Conservation (phyloP, 2,797 vertebrate genomes). For the Pseudocheirus occidentalis region DNA sequence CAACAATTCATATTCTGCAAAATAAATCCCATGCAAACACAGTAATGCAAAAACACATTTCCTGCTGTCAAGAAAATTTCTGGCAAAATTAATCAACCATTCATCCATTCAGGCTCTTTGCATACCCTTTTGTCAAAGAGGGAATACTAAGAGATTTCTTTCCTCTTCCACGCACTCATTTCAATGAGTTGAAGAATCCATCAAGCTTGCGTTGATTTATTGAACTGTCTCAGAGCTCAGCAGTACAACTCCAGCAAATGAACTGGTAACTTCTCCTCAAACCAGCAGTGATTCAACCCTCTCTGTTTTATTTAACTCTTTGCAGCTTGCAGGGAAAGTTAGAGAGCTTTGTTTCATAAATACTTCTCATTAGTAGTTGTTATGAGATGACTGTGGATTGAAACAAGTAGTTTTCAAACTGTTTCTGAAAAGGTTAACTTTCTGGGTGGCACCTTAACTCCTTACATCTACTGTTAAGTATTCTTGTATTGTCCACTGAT, state of each 20-base stretch:
- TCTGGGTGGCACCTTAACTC: constrained; percentile 23
- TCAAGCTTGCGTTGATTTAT: constrained; percentile 99
- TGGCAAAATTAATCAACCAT: constrained; percentile 99
- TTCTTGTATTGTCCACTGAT: constrained; percentile 4
- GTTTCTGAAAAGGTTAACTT: constrained; percentile 21
- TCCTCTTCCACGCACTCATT: constrained; percentile 93
- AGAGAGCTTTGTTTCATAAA: background rate
- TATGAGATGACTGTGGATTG: background rate
- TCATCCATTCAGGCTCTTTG: constrained; percentile 99
- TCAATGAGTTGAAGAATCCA: constrained; percentile 98
- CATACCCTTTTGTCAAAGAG: constrained; percentile 99
- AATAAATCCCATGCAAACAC: constrained; percentile 95
- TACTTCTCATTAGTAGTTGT: background rate
- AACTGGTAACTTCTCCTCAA: constrained; percentile 94
- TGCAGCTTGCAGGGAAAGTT: constrained; percentile 75
- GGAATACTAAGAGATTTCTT: constrained; percentile 96
- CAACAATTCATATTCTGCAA: constrained; percentile 94
- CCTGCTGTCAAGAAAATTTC: constrained; percentile 98
- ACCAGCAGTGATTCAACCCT: constrained; percentile 87
- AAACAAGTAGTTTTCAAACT: constrained; percentile 17
- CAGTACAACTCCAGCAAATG: constrained; percentile 99
- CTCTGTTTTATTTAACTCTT: constrained; percentile 85
- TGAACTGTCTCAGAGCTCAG: constrained; percentile 99
- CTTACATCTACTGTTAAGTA: constrained; percentile 1
- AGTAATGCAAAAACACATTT: constrained; percentile 97